Percentiles rank a stretch among this genome's conserved stretches.
phyloP scores from a whole-genome alignment of 1,140 invertebrate genomes.

The Trissolcus basalis region DNA sequence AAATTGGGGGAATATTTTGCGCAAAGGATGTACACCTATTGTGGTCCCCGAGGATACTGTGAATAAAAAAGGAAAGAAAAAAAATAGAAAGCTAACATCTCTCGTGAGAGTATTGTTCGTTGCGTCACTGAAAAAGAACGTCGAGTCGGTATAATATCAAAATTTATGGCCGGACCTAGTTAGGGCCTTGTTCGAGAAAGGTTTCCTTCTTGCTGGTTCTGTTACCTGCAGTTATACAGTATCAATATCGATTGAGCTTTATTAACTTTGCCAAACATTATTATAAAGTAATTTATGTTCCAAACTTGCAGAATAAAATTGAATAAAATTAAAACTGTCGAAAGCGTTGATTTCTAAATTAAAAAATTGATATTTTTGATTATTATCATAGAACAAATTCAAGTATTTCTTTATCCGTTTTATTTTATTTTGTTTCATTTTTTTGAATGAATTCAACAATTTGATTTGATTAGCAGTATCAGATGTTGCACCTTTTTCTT shows the following conservation, averaged over 20 bases:
- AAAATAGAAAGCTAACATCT: constrained; percentile 72
- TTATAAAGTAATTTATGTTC: constrained; percentile 37
- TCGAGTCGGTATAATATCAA: constrained; percentile 69
- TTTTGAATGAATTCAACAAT: too few species aligned
- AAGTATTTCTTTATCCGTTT: too few species aligned
- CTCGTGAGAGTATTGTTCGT: constrained; percentile 72
- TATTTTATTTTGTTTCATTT: too few species aligned
- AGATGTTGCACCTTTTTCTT: too few species aligned
- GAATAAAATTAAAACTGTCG: too few species aligned
- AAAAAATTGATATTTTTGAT: too few species aligned
- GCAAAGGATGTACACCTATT: constrained; percentile 62
- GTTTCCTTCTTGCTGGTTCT: constrained; percentile 33
- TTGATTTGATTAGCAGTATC: too few species aligned
- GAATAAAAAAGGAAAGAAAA: constrained; percentile 34
- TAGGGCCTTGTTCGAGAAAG: constrained; percentile 57
- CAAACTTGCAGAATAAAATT: too few species aligned
- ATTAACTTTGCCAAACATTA: constrained; percentile 46
- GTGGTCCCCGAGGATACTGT: constrained; percentile 36
- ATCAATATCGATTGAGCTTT: constrained; percentile 53
- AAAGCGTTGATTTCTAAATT: too few species aligned
- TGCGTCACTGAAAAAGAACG: constrained; percentile 66
- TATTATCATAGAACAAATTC: too few species aligned
- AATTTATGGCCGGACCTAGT: constrained; percentile 68
- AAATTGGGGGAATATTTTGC: constrained; percentile 70
- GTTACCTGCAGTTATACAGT: constrained; percentile 50